Conservation (phyloP, 2,797 vertebrate species). For the Aeoliscus strigatus region DNA sequence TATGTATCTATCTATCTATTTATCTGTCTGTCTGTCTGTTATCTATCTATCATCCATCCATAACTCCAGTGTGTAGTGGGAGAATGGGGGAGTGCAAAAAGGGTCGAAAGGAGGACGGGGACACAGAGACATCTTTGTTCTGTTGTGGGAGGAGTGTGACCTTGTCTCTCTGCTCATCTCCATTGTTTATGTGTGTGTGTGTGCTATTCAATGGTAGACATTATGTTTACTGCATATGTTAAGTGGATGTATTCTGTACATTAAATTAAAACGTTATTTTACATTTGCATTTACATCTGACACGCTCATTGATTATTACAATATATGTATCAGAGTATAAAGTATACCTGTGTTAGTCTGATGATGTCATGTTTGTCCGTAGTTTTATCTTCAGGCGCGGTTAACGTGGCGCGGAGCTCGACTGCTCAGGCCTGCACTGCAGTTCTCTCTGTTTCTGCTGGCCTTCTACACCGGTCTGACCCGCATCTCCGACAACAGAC, state of each 20-base stretch:
- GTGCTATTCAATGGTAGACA: too few species aligned
- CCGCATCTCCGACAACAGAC: constrained; percentile 69
- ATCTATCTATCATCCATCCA: constrained; percentile 1
- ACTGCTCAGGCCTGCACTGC: constrained; percentile 59
- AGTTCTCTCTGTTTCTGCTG: constrained; percentile 70
- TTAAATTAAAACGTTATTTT: too few species aligned
- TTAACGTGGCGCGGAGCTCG: constrained; percentile 64
- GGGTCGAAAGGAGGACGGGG: constrained; percentile 41
- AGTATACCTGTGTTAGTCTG: too few species aligned
- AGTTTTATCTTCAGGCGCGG: constrained; percentile 75
- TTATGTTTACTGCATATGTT: too few species aligned
- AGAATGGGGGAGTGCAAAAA: constrained; percentile 24
- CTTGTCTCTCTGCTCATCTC: constrained; percentile 52
- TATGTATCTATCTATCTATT: neutral
- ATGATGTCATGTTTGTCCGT: neutral
- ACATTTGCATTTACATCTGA: too few species aligned
- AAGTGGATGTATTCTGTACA: too few species aligned
- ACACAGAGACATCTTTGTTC: constrained; percentile 68
- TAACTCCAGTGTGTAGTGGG: constrained; percentile 33
- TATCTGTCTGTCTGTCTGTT: neutral
- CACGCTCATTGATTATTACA: too few species aligned
- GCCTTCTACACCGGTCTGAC: constrained; percentile 72
- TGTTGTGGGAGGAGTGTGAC: constrained; percentile 57
- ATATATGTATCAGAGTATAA: too few species aligned
- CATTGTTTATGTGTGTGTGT: constrained; percentile 42